Percentiles rank a stretch among this genome's conserved stretches.
Evolutionary conservation across 1,140 invertebrate species (phyloP).

Genomic region (Adelges cooleyi): DNA sequence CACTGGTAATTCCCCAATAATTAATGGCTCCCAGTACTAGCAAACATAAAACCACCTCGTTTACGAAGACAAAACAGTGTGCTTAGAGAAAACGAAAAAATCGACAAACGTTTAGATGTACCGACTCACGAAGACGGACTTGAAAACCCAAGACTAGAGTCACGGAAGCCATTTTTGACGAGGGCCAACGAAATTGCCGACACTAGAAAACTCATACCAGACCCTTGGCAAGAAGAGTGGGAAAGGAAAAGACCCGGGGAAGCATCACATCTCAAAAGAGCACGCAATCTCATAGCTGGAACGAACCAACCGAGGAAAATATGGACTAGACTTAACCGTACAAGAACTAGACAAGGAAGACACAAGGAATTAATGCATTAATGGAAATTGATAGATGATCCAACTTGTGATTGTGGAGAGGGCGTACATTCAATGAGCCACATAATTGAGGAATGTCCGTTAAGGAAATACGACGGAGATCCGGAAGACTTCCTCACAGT

Average conservation of each 20-base stretch:
- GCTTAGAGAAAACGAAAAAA: constrained; percentile 4
- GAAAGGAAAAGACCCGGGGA: background rate
- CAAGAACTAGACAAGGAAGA: no score
- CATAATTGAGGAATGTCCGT: constrained; percentile 3
- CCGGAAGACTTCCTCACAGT: constrained; percentile 5
- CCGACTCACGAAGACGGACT: constrained; percentile 1
- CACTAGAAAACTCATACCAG: constrained; percentile 2
- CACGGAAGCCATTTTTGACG: background rate
- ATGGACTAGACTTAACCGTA: background rate
- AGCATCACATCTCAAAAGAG: background rate
- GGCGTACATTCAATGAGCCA: background rate
- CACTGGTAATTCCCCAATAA: constrained; percentile 4
- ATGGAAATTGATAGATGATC: background rate
- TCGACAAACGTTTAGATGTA: background rate
- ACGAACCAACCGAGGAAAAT: background rate
- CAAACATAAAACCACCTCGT: constrained; percentile 3
- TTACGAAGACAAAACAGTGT: constrained; percentile 6
- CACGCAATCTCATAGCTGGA: background rate
- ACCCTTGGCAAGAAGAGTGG: background rate
- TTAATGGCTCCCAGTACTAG: background rate
- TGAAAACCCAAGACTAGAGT: constrained; percentile 9
- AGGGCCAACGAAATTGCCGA: background rate
- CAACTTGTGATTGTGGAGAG: constrained; percentile 1
- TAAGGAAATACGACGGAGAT: background rate
- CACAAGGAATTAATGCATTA: background rate